A percentile compares a stretch with the other conserved stretches of the same genome.
phyloP scores from a whole-genome alignment of 1,140 invertebrate species.

The Idris sp. region DNA sequence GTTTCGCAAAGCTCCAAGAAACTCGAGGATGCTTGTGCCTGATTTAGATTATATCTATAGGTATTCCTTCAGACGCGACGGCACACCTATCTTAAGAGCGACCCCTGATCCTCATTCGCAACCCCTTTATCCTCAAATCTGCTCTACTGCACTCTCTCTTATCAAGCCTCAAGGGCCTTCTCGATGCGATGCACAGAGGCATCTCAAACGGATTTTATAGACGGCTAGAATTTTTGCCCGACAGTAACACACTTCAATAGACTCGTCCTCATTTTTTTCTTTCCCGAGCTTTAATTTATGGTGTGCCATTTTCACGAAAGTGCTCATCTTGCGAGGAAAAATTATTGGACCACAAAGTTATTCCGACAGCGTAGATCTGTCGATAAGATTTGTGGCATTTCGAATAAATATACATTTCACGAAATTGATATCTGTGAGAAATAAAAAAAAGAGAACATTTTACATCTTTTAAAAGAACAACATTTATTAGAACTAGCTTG shows the following conservation, averaged over 20 bases:
- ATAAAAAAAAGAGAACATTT: no score
- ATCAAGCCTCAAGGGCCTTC: slow-evolving; percentile 52
- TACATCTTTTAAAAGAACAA: not conserved
- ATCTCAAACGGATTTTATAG: slow-evolving; percentile 60
- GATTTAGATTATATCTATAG: slow-evolving; percentile 39
- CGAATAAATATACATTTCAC: slow-evolving; percentile 31
- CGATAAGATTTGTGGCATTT: slow-evolving; percentile 27
- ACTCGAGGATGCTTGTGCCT: slow-evolving; percentile 29
- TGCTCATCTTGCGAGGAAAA: slow-evolving; percentile 45
- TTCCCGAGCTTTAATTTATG: slow-evolving; percentile 62
- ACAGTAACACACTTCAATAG: slow-evolving; percentile 60
- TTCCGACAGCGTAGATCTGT: slow-evolving; percentile 34
- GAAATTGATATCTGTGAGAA: slow-evolving; percentile 24
- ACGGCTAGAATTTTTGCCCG: slow-evolving; percentile 44
- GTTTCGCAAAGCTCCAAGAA: slow-evolving; percentile 16
- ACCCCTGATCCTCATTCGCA: slow-evolving; percentile 58
- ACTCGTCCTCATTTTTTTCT: slow-evolving; percentile 57
- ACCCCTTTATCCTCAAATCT: slow-evolving; percentile 59
- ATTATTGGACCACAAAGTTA: slow-evolving; percentile 43
- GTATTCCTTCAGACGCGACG: slow-evolving; percentile 27
- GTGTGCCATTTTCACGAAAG: slow-evolving; percentile 64
- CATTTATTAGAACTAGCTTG: no score
- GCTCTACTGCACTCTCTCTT: slow-evolving; percentile 53
- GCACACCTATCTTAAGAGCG: slow-evolving; percentile 38
- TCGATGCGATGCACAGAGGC: slow-evolving; percentile 44